Conservation (phyloP, 2,113 vertebrate genomes). For the Lonchura striata region DNA sequence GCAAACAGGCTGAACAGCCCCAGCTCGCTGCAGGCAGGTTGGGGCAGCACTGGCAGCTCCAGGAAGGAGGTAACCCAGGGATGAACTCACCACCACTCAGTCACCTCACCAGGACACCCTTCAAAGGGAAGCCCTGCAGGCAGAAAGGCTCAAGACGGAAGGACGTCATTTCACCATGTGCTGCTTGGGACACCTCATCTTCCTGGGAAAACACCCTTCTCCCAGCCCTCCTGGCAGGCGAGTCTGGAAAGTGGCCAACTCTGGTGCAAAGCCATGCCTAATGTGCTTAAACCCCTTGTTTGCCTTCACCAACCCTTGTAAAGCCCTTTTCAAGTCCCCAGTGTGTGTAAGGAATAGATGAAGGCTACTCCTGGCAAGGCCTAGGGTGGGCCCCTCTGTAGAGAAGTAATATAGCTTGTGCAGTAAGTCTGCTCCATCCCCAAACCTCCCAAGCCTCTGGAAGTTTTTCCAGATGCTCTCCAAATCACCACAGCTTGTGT, state of each 20-base stretch:
- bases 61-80: background rate
- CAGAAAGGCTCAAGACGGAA: background rate
- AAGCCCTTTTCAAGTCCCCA: background rate
- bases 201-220: constrained; percentile 23
- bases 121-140: constrained; percentile 25
- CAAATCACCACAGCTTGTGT: fast-evolving
- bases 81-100: constrained; percentile 28
- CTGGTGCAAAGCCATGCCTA: background rate
- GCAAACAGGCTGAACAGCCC: constrained; percentile 9
- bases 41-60: background rate
- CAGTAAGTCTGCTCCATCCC: background rate
- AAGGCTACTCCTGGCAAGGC: background rate
- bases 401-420: fast-evolving
- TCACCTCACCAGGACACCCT: background rate
- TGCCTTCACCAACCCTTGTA: background rate
- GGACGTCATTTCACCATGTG: fast-evolving
- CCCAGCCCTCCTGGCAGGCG: fast-evolving
- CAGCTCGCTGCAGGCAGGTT: fast-evolving
- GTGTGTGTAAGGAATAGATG: background rate
- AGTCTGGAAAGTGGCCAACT: background rate
- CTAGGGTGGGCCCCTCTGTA: background rate
- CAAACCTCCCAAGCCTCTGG: background rate
- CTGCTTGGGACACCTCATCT: background rate
- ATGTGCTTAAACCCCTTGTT: background rate
- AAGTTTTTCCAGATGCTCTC: background rate